These are phyloP conservation scores for Penaeus vannamei DNA, from an alignment of 1,140 invertebrate genomes.

Conservation along the genomic window DNA sequence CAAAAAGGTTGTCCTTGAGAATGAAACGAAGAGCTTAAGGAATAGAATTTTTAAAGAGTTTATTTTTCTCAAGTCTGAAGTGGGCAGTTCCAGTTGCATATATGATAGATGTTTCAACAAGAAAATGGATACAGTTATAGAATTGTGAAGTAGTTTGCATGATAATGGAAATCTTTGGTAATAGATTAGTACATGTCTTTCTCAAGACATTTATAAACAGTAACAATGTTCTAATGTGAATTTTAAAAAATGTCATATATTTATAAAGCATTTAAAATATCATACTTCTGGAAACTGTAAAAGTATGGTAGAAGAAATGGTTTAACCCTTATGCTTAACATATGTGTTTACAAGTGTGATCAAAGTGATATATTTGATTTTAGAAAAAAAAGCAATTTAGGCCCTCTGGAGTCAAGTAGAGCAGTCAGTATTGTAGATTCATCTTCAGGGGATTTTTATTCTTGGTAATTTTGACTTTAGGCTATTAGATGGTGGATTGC, in stretches of 20 bases:
- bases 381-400: conserved; percentile 22
- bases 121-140: not conserved
- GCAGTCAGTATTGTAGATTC: conserved; percentile 32
- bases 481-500: conserved; percentile 43
- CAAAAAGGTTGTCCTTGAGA: not conserved
- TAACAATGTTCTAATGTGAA: conserved; percentile 45
- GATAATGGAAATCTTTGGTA: conserved; percentile 32
- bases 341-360: conserved; percentile 44
- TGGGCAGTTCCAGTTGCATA: conserved; percentile 3
- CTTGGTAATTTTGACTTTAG: conserved; percentile 23
- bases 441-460: conserved; percentile 25
- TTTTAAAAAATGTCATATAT: conserved; percentile 30
- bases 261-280: conserved; percentile 40
- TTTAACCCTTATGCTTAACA: conserved; percentile 29
- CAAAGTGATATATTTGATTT: conserved; percentile 30
- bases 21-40: not conserved
- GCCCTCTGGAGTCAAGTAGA: conserved; percentile 14
- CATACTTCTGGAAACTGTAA: conserved; percentile 9
- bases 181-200: conserved; percentile 18
- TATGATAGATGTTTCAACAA: not conserved
- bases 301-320: conserved; percentile 7
- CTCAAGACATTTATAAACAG: conserved; percentile 31
- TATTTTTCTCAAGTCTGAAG: conserved; percentile 41
- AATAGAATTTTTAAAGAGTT: conserved; percentile 27
- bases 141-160: conserved; percentile 26